Conservation (phyloP, 2,888 invertebrate species). For the Agriotes lineatus region DNA sequence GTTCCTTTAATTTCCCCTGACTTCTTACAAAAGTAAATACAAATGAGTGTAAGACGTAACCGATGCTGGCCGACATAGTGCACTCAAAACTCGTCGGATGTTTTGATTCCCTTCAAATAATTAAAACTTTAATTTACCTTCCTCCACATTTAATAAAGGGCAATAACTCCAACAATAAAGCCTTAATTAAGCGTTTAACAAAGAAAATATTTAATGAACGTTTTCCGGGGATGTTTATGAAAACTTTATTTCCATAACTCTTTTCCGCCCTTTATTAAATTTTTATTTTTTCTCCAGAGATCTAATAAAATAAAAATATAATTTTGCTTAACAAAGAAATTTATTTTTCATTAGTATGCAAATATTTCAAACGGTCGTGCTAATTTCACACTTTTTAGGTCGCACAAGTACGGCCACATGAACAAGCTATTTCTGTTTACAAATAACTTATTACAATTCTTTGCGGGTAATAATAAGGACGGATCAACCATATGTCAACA, state of each 20-base stretch:
- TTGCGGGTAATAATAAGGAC: constrained; percentile 47
- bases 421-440: constrained; percentile 7
- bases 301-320: constrained; percentile 22
- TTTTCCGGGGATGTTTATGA: constrained; percentile 28
- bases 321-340: constrained; percentile 9
- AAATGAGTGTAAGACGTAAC: neutral
- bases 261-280: constrained; percentile 33
- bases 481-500: constrained; percentile 56
- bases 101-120: constrained; percentile 26
- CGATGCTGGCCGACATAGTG: neutral
- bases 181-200: constrained; percentile 41
- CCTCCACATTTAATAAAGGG: constrained; percentile 38
- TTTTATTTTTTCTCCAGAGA: constrained; percentile 20
- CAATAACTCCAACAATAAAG: constrained; percentile 41
- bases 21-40: constrained; percentile 16
- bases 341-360: constrained; percentile 25
- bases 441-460: constrained; percentile 46
- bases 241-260: constrained; percentile 36
- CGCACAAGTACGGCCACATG: neutral
- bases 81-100: neutral
- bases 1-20: constrained; percentile 32
- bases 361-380: neutral
- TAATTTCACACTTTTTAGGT: neutral
- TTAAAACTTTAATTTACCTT: constrained; percentile 41
- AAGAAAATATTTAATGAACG: constrained; percentile 42